Base-by-base conservation (phyloP, 2,797 vertebrate genomes). In the Leucoraja ocellata region DNA sequence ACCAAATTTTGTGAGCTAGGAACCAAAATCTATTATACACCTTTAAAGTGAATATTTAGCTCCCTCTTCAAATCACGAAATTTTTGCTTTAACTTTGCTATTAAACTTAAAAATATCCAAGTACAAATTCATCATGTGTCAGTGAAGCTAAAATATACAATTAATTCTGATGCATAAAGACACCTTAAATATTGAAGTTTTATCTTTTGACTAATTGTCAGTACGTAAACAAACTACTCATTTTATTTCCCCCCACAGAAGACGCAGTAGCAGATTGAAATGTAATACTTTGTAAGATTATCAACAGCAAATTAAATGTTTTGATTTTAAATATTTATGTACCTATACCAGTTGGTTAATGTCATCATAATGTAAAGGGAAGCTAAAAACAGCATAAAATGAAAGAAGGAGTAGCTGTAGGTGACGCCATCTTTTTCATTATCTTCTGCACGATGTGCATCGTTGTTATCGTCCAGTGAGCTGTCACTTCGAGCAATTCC, bases 331-430 rank as follows among this genome's bases (percentile, higher is more conserved):
- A 54, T 74, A 93, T 77, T 0, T 14, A 94, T 95, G 14, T 95
- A 98, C 98, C 98, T 98, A 96, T 98, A 98, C 99, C 99, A 99
- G 96, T 99, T 99, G 96, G 99, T 99, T 84, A 99, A 97, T 0
- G 98, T 99, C 99, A 99, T 99, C 99, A 99, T 99, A 95, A 99
- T 99, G 95, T 99, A 99, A 10, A 99, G 97, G 0, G 99, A 99
- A 0, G 98, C 98, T 95, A 99, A 95, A 96, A 99, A 99, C 93
- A 99, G 97, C 98, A 99, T 99, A 95, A 99, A 99, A 95, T 99
- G 99, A 95, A 99, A 99, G 96, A 99, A 99, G 16, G 98, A 99
- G 93, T 99, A 99, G 93, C 98, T 99, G 95, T 99, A 99, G 25
- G 98, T 99, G 94, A 99, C 98, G 0, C 98, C 98, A 4, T 99